Evolutionary conservation across 2,888 invertebrate genomes (phyloP).

Genomic region (Aquatica leii): DNA sequence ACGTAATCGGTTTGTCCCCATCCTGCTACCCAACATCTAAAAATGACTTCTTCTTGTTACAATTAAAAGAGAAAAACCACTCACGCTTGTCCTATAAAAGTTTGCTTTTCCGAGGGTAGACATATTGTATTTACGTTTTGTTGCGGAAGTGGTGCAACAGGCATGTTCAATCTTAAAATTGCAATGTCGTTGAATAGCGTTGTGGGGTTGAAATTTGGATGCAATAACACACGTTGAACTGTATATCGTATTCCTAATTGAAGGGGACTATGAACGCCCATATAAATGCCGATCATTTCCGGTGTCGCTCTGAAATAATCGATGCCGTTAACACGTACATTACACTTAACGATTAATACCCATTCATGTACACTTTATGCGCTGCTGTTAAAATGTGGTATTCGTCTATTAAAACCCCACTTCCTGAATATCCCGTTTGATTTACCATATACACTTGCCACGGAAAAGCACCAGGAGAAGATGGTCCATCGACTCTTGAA

Average conservation of each 20-base stretch:
- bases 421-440: slow-evolving; percentile 68
- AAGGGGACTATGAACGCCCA: slow-evolving; percentile 41
- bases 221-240: slow-evolving; percentile 51
- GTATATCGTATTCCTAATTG: slow-evolving; percentile 35
- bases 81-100: slow-evolving; percentile 46
- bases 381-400: slow-evolving; percentile 77
- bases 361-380: slow-evolving; percentile 70
- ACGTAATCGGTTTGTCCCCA: slow-evolving; percentile 87
- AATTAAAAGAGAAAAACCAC: not conserved
- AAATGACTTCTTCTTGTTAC: slow-evolving; percentile 15
- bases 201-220: slow-evolving; percentile 73
- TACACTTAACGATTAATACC: slow-evolving; percentile 54
- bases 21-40: slow-evolving; percentile 74
- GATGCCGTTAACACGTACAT: not conserved
- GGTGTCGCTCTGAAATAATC: slow-evolving; percentile 24
- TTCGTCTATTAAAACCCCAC: slow-evolving; percentile 74
- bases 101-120: slow-evolving; percentile 61
- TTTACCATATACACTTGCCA: slow-evolving; percentile 69
- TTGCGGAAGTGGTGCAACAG: slow-evolving; percentile 65
- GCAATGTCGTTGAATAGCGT: slow-evolving; percentile 86
- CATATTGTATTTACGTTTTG: slow-evolving; percentile 71
- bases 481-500: slow-evolving; percentile 63
- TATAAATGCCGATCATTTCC: slow-evolving; percentile 38
- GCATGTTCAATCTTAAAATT: slow-evolving; percentile 71
- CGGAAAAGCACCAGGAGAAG: slow-evolving; percentile 74